Evolutionary conservation across 2,888 invertebrate genomes (phyloP).

Genomic region (Thumatha senex): DNA sequence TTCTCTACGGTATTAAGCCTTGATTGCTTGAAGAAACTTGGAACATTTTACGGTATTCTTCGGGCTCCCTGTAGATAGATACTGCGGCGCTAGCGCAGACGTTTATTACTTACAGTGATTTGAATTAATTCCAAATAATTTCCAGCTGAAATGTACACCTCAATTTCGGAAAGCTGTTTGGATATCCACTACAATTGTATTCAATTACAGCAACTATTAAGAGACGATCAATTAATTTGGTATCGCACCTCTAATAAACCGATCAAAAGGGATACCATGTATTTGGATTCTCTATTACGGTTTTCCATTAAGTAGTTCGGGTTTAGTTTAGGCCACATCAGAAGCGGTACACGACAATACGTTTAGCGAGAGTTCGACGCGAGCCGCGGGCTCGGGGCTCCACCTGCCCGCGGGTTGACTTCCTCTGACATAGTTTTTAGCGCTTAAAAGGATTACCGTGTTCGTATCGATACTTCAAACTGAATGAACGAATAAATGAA

Average conservation of each 20-base stretch:
- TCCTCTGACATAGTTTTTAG: slow-evolving; percentile 69
- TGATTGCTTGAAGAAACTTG: slow-evolving; percentile 83
- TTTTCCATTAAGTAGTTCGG: slow-evolving; percentile 80
- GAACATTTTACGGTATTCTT: slow-evolving; percentile 83
- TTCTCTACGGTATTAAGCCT: slow-evolving; percentile 83
- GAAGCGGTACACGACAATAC: slow-evolving; percentile 77
- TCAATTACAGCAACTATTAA: slow-evolving; percentile 50
- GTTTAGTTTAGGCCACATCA: slow-evolving; percentile 72
- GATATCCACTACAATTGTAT: slow-evolving; percentile 40
- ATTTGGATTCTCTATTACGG: slow-evolving; percentile 73
- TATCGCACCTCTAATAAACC: slow-evolving; percentile 60
- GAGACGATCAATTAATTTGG: slow-evolving; percentile 58
- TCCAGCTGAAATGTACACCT: slow-evolving; percentile 44
- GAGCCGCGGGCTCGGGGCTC: slow-evolving; percentile 45
- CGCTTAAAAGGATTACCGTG: slow-evolving; percentile 80
- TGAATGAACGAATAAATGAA: slow-evolving; percentile 51
- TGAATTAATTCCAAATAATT: slow-evolving; percentile 72
- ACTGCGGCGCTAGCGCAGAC: slow-evolving; percentile 73
- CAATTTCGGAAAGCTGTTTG: slow-evolving; percentile 27
- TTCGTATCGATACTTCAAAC: slow-evolving; percentile 67
- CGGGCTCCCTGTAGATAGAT: slow-evolving; percentile 79
- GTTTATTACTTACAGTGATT: slow-evolving; percentile 76
- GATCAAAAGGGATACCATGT: slow-evolving; percentile 76
- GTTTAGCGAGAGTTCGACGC: slow-evolving; percentile 57
- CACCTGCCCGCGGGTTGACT: slow-evolving; percentile 65